Percentiles rank a stretch among this genome's conserved stretches.
phyloP scores from a whole-genome alignment of 2,888 invertebrate species.

The Mimachlamys varia region DNA sequence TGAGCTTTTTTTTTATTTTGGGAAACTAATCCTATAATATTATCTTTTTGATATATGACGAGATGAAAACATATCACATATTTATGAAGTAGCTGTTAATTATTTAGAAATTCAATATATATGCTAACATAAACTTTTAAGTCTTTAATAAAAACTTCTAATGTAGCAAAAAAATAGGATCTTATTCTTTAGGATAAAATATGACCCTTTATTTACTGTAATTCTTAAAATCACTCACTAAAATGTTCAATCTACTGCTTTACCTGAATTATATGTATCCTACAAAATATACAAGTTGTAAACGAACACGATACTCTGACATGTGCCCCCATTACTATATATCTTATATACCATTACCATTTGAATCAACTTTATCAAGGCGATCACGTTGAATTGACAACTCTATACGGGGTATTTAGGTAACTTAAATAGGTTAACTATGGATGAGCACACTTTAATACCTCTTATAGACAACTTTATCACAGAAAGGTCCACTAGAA shows the following conservation, averaged over 20 bases:
- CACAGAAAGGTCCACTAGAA: neutral
- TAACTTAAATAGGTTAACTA: neutral
- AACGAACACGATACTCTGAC: neutral
- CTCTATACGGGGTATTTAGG: conserved; percentile 12
- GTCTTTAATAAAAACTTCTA: too few species aligned
- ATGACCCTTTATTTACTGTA: neutral
- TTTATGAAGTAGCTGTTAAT: too few species aligned
- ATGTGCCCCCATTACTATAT: neutral
- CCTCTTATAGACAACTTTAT: neutral
- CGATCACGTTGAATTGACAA: conserved; percentile 13
- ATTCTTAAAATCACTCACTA: neutral
- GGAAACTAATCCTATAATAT: too few species aligned
- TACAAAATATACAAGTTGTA: neutral
- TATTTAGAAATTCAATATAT: too few species aligned
- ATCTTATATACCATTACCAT: neutral
- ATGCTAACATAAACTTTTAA: too few species aligned
- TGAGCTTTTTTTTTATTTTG: too few species aligned
- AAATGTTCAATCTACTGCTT: neutral
- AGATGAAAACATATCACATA: too few species aligned
- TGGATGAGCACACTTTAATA: neutral
- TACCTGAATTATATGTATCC: neutral
- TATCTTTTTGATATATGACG: too few species aligned
- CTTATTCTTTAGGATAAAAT: too few species aligned
- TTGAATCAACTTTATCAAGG: conserved; percentile 11
- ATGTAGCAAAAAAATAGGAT: too few species aligned